Evolutionary conservation across 2,113 vertebrate genomes (phyloP).

Genomic region (Mustela lutreola): DNA sequence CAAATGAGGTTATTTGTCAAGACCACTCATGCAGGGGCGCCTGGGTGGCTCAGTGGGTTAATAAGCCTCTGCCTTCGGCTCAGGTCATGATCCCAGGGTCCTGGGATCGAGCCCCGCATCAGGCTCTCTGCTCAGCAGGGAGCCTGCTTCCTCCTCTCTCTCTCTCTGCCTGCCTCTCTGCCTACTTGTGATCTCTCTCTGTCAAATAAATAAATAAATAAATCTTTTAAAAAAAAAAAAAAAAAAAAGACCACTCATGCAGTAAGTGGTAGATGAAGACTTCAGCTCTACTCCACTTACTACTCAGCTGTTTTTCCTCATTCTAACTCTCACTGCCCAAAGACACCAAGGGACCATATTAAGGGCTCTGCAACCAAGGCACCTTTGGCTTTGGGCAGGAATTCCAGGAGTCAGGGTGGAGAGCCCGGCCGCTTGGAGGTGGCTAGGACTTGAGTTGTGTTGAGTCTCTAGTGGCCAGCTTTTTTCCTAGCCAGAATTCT

Average conservation of each 20-base stretch:
- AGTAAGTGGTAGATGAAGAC: neutral
- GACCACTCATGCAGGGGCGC: neutral
- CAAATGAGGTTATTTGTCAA: neutral
- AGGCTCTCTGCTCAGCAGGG: no score
- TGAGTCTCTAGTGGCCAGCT: neutral
- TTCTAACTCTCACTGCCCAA: neutral
- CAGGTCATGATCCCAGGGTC: no score
- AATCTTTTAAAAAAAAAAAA: no score
- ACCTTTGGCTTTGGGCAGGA: neutral
- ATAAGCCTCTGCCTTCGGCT: no score
- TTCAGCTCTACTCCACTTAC: neutral
- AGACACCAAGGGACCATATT: neutral
- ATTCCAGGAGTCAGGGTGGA: neutral
- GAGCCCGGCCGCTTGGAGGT: neutral
- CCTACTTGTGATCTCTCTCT: no score
- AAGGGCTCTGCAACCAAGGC: neutral
- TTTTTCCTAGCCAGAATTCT: neutral
- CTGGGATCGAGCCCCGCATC: no score
- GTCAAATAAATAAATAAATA: no score
- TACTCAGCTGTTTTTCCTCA: neutral
- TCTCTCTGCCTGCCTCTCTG: no score
- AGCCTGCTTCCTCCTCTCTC: no score
- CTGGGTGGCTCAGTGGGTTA: no score
- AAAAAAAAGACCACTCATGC: neutral
- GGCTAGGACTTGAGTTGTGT: neutral